Evolutionary conservation across 1,140 invertebrate species (phyloP).

Genomic region (Amyelois transitella): DNA sequence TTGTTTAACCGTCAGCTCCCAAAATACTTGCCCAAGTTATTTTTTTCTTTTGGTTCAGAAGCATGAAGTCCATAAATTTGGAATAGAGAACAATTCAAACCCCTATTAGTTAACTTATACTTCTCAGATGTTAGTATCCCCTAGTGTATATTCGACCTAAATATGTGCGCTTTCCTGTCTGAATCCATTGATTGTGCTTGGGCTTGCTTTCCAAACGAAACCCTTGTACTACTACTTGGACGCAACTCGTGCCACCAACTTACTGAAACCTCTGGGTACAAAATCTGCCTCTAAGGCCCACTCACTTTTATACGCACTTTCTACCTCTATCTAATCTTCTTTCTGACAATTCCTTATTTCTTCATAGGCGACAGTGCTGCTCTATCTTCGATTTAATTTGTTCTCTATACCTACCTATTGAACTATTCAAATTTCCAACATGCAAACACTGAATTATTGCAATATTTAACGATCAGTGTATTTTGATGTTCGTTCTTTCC

Average conservation of each 20-base stretch:
- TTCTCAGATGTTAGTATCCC: constrained; percentile 35
- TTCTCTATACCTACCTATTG: constrained; percentile 14
- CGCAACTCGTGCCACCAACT: constrained; percentile 29
- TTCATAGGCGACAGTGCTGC: constrained; percentile 18
- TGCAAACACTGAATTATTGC: constrained; percentile 28
- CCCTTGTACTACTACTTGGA: constrained; percentile 37
- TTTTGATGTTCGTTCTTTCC: constrained; percentile 48
- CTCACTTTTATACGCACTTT: constrained; percentile 49
- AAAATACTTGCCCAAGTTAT: constrained; percentile 28
- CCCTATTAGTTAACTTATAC: constrained; percentile 31
- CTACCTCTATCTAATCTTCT: constrained; percentile 33
- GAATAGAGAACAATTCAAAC: constrained; percentile 37
- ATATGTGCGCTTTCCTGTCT: constrained; percentile 52
- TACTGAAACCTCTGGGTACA: constrained; percentile 11
- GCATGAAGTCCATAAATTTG: constrained; percentile 61
- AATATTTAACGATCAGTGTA: constrained; percentile 26
- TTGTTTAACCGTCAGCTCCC: constrained; percentile 60
- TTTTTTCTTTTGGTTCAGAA: constrained; percentile 54
- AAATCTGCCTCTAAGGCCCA: constrained; percentile 39
- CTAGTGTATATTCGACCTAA: constrained; percentile 43
- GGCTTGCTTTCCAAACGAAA: constrained; percentile 63
- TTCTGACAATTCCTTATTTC: constrained; percentile 23
- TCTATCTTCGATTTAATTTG: constrained; percentile 19
- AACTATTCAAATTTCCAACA: constrained; percentile 24
- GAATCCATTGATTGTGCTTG: constrained; percentile 59